Conservation (phyloP, 2,797 vertebrate species). For the Amniataba percoides region DNA sequence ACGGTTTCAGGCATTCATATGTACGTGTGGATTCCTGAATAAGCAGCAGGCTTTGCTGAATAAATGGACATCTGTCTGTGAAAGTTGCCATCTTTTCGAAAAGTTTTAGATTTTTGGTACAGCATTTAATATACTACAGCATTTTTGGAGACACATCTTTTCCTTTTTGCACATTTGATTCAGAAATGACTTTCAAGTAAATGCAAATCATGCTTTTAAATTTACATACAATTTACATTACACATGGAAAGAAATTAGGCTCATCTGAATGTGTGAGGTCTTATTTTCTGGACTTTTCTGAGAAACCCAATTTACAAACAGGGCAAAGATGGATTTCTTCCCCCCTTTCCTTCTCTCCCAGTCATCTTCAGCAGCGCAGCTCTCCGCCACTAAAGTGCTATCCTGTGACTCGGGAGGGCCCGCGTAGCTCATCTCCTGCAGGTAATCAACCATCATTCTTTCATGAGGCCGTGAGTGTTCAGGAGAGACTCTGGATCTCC, state of each 20-base stretch:
- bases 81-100: not conserved
- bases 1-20: not conserved
- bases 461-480: constrained; percentile 85
- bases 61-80: not conserved
- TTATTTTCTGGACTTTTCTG: constrained; percentile 16
- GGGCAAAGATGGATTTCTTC: constrained; percentile 23
- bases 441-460: constrained; percentile 86
- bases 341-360: constrained; percentile 31
- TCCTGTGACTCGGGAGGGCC: constrained; percentile 67
- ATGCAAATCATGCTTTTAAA: not conserved
- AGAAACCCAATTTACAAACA: constrained; percentile 20
- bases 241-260: not conserved
- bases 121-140: not conserved
- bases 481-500: constrained; percentile 72
- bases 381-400: constrained; percentile 54
- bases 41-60: not conserved
- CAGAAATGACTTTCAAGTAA: not conserved
- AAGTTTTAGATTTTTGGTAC: not conserved
- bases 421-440: constrained; percentile 79
- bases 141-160: not conserved
- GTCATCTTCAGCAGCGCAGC: constrained; percentile 33
- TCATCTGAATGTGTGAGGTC: constrained; percentile 6
- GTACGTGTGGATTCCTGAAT: not conserved
- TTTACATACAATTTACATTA: not conserved
- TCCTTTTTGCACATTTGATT: not conserved